Conservation (phyloP, 2,797 vertebrate species). For the Oceanodroma leucorhoa region DNA sequence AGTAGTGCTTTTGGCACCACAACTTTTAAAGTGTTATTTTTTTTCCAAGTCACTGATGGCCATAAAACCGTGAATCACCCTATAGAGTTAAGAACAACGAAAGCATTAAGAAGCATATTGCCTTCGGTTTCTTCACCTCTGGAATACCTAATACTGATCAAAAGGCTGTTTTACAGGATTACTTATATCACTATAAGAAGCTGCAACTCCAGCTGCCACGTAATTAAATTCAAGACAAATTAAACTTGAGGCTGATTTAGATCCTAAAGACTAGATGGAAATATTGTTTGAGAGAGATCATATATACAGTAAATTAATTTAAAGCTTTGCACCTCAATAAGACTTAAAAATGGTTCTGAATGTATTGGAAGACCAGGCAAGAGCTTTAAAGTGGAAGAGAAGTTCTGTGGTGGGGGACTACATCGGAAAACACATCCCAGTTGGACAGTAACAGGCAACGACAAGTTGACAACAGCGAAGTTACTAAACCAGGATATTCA, state of each 20-base stretch:
- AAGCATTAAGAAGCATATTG: neutral
- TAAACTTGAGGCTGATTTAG: neutral
- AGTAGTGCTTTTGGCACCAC: neutral
- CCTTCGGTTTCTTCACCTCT: neutral
- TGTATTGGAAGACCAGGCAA: neutral
- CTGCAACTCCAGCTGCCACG: neutral
- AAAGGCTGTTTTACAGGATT: neutral
- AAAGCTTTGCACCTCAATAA: neutral
- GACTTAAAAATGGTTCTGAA: neutral
- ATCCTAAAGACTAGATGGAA: neutral
- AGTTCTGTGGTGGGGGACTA: neutral
- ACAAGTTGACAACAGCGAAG: neutral
- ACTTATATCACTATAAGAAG: neutral
- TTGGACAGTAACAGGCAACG: neutral
- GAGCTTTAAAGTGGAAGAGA: neutral
- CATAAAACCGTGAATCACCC: too few species aligned
- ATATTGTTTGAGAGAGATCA: neutral
- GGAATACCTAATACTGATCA: neutral
- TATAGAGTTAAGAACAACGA: neutral
- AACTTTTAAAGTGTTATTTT: neutral
- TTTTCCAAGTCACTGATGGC: neutral
- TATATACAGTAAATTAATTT: neutral
- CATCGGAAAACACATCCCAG: neutral
- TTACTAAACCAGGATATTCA: neutral
- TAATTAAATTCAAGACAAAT: conserved; percentile 1